These are phyloP conservation scores for Thalpophila matura DNA, from an alignment of 2,888 invertebrate genomes.

Conservation along the genomic window DNA sequence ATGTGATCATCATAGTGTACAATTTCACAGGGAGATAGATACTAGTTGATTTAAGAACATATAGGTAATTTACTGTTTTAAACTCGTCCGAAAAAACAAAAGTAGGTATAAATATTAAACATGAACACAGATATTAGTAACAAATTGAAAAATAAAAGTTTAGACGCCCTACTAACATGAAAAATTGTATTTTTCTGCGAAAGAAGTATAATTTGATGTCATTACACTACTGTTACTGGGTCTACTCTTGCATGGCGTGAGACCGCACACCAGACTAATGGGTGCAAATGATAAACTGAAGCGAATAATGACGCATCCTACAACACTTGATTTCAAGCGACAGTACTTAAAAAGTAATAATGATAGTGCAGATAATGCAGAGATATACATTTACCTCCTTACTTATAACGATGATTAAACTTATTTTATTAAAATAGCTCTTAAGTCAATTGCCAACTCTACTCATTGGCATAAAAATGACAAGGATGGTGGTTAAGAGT, in stretches of 20 bases:
- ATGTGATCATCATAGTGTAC: no score
- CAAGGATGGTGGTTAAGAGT: no score
- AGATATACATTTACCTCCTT: no score
- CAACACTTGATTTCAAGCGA: not conserved
- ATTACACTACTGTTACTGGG: slow-evolving; percentile 24
- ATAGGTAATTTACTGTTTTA: slow-evolving; percentile 4
- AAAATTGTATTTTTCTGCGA: slow-evolving; percentile 13
- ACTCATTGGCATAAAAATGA: no score
- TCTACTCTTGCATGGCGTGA: slow-evolving; percentile 25
- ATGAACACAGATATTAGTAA: slow-evolving; percentile 23
- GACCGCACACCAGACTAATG: not conserved
- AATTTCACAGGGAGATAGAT: no score
- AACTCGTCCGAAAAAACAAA: not conserved
- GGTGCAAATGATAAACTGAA: slow-evolving; percentile 8
- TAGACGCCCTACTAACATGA: slow-evolving; percentile 25
- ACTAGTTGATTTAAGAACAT: no score
- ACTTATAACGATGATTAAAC: no score
- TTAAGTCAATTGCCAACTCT: no score
- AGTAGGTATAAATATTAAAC: not conserved
- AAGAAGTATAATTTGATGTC: slow-evolving; percentile 40
- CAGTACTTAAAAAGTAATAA: no score
- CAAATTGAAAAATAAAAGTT: slow-evolving; percentile 12
- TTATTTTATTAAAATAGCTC: no score
- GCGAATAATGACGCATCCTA: not conserved
- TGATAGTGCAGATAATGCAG: no score